Evolutionary conservation across 1,140 invertebrate genomes (phyloP).

Genomic region (Agraylea sexmaculata): DNA sequence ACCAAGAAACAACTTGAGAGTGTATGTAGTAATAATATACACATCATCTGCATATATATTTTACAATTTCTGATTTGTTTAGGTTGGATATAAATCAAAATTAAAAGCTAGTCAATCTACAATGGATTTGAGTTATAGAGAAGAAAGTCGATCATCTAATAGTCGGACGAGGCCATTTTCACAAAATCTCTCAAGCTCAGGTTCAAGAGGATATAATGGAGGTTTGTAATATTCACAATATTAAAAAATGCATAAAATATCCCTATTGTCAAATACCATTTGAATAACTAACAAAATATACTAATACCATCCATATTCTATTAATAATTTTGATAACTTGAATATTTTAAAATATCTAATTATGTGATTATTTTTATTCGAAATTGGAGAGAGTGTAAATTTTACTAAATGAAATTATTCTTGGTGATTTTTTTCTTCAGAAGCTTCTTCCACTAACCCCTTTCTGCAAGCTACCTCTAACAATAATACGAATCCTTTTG

Average conservation of each 20-base stretch:
- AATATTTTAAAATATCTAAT: not conserved
- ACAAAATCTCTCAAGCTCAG: constrained; percentile 11
- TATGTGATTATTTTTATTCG: not conserved
- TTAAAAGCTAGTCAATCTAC: constrained; percentile 67
- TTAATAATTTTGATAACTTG: too few relatives aligned
- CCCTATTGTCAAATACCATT: not conserved
- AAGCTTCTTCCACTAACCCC: constrained; percentile 17
- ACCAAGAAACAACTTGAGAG: constrained; percentile 79
- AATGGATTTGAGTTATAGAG: constrained; percentile 36
- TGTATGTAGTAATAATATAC: constrained; percentile 57
- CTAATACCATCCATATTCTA: too few relatives aligned
- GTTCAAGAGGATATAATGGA: constrained; percentile 12
- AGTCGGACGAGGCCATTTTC: constrained; percentile 14
- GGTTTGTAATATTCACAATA: too few relatives aligned
- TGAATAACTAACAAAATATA: not conserved
- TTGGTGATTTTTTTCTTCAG: constrained; percentile 14
- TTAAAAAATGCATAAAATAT: not conserved
- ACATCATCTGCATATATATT: too few relatives aligned
- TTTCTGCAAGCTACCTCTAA: constrained; percentile 16
- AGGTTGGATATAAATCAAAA: constrained; percentile 63
- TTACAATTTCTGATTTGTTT: constrained; percentile 18
- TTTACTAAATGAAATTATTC: constrained; percentile 6
- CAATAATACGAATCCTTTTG: constrained; percentile 1
- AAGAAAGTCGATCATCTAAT: constrained; percentile 28
- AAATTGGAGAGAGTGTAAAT: not conserved